Base-by-base conservation (phyloP, 1,140 invertebrate genomes). In the Frieseomelitta varia region DNA sequence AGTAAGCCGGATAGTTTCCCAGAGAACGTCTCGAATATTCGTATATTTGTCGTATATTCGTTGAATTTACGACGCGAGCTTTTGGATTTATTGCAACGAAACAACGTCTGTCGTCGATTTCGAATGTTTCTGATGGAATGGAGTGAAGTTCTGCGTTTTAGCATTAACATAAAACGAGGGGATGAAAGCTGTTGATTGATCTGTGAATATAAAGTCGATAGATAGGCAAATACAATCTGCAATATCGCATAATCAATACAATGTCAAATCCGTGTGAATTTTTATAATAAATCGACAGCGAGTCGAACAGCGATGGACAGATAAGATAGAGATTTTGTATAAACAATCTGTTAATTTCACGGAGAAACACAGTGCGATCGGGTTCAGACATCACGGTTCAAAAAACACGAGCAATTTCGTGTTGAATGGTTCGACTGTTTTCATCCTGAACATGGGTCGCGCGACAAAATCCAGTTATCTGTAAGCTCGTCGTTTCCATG, bases 391-490 rank as follows among this genome's bases (percentile, higher is more conserved):
- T n/a, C 67, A 8, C 30, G 21, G 14, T 71, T 71, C 4, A 6
- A 51, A 17, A 21, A 77, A 63, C 65, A 76, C 21, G 51, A 73
- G 27, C 19, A 78, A 86, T 82, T 63, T 73, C 56, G 30, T 58
- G 39, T 56, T 24, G 55, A 81, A 86, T 14, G n/a, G 17, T 14
- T 51, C 39, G 10, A 12, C 68, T 47, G 4, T 19, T 56, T 34
- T 75, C 11, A 39, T 39, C 12, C 21, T 53, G 1, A 14, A 21
- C 14, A 47, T 14, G 21, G 21, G n/a, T 30, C 56, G 15, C 14
- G n/a, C 78, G 71, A 85, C 17, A 69, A 61, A 63, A 86, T 69
- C 19, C 79, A 21, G 55, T 73, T 80, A 73, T 58, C 34, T 65
- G 56, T 34, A 51, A 76, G 61, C 24, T 81, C 27, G 17, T 61